A percentile compares a stretch with the other conserved stretches of the same genome.
phyloP scores from a whole-genome alignment of 1,140 invertebrate species.

The Lordiphosa stackelbergi region DNA sequence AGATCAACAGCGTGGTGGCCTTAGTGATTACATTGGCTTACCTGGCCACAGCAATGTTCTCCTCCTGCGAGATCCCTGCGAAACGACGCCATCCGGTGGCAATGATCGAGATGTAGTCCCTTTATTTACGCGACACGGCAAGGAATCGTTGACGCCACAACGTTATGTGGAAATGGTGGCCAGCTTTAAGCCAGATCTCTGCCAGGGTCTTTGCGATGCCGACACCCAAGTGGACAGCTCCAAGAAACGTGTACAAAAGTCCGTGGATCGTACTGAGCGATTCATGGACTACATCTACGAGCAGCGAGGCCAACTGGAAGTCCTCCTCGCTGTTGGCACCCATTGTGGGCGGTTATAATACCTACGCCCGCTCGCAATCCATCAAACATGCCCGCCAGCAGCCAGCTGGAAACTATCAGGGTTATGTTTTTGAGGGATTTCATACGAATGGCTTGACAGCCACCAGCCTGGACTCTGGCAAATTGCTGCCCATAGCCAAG shows the following conservation, averaged over 20 bases:
- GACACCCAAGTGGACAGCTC: slow-evolving; percentile 84
- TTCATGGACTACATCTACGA: slow-evolving; percentile 82
- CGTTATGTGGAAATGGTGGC: slow-evolving; percentile 86
- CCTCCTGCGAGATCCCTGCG: slow-evolving; percentile 83
- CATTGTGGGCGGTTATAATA: slow-evolving; percentile 85
- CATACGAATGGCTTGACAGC: slow-evolving; percentile 82
- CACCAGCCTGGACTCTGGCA: slow-evolving; percentile 79
- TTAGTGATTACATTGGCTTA: slow-evolving; percentile 81
- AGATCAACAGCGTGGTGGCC: slow-evolving; percentile 43
- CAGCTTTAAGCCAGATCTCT: slow-evolving; percentile 87
- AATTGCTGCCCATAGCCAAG: slow-evolving; percentile 80
- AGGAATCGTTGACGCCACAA: slow-evolving; percentile 81
- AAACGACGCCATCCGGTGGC: slow-evolving; percentile 81
- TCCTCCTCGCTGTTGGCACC: slow-evolving; percentile 78
- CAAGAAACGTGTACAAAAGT: slow-evolving; percentile 84
- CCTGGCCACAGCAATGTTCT: slow-evolving; percentile 81
- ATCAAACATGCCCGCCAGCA: slow-evolving; percentile 81
- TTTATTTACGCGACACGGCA: slow-evolving; percentile 86
- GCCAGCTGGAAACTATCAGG: slow-evolving; percentile 78
- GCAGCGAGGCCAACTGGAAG: slow-evolving; percentile 79
- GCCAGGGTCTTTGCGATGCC: slow-evolving; percentile 88
- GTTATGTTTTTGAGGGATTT: slow-evolving; percentile 89
- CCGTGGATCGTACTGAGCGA: slow-evolving; percentile 80
- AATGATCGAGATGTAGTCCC: slow-evolving; percentile 83
- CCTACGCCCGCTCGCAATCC: slow-evolving; percentile 80